phyloP scores from a whole-genome alignment of 92 coral and sea anemone genomes.

The Zoanthus solanderi region DNA sequence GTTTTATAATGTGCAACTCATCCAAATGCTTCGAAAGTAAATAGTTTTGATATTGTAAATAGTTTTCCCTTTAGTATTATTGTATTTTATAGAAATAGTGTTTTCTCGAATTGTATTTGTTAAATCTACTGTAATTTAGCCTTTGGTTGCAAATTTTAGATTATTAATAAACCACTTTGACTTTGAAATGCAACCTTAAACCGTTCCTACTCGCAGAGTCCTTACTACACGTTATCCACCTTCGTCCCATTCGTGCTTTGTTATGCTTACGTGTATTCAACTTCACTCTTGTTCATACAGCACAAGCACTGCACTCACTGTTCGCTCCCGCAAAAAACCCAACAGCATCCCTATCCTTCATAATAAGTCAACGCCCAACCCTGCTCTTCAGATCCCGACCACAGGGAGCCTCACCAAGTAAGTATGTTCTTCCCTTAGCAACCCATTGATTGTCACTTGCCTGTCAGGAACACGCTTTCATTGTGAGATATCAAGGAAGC shows the following conservation, averaged over 20 bases:
- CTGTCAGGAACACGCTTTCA: too few species aligned
- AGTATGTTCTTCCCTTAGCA: constrained; percentile 21
- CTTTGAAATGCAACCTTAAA: too few species aligned
- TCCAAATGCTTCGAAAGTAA: too few species aligned
- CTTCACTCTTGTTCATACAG: constrained; percentile 28
- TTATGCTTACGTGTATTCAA: constrained; percentile 19
- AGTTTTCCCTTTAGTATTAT: too few species aligned
- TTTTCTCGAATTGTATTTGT: too few species aligned
- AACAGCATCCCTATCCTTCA: constrained; percentile 22
- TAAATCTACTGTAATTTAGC: too few species aligned
- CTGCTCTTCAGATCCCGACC: constrained; percentile 7
- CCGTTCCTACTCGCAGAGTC: neutral
- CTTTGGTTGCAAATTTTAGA: too few species aligned
- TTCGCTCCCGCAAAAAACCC: neutral
- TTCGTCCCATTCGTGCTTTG: constrained; percentile 24
- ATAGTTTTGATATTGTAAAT: too few species aligned
- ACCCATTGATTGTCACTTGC: neutral
- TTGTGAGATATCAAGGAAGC: too few species aligned
- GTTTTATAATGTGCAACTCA: too few species aligned
- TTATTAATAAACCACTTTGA: too few species aligned
- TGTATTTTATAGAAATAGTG: too few species aligned
- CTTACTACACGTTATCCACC: neutral
- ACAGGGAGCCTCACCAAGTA: constrained; percentile 40
- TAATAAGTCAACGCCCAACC: constrained; percentile 8
- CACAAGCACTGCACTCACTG: constrained; percentile 9